Base-by-base conservation (phyloP, 2,888 invertebrate species). In the Caenorhabditis imperialis region DNA sequence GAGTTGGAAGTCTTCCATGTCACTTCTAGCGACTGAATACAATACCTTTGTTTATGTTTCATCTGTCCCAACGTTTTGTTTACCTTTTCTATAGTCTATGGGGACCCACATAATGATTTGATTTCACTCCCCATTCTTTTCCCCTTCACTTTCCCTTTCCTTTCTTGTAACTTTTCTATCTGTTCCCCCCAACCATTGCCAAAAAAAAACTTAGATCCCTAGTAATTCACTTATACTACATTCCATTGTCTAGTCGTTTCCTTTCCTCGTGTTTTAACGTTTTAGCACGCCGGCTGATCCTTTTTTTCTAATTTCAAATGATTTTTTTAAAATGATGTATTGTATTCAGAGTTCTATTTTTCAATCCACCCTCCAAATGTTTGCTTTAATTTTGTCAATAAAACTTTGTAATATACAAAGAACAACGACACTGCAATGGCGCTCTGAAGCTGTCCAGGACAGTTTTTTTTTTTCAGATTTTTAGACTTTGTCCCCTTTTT, bases 1-100 rank as follows among this genome's bases (percentile, higher is more conserved):
- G 84, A 85, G 47, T 67, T 85, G 20, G 85, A 85, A 74, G 84
- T 84, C 8, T 85, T 81, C 55, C 60, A 77, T 54, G 81, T 83
- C 23, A 57, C 71, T 37, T 40, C 71, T 18, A 62, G 62, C 33
- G 62, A 71, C 25, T 62, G 37, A 51, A 37, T 16, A 42, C 18
- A 35, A 16, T 4, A 10, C 12, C 25, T 27, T 25, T 42, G 33
- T 16, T 44, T 22, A 35, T 27, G 44, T 23, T 38, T 38, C 53
- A n/a, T n/a, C n/a, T n/a, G 10, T 35, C 12, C 35, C 12, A 8
- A 35, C 20, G 8, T 45, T 20, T 45, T 20, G 45, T 45, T 45
- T 45, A 45, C 30, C 30, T 40, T 14, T 16, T 8, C 6, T 16
- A 40, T 40, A 8, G 6, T 40, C 40, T 30, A 6, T 30, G 30